These are phyloP conservation scores for Drosophila eugracilis DNA, from an alignment of 1,140 invertebrate species.

Conservation along the genomic window DNA sequence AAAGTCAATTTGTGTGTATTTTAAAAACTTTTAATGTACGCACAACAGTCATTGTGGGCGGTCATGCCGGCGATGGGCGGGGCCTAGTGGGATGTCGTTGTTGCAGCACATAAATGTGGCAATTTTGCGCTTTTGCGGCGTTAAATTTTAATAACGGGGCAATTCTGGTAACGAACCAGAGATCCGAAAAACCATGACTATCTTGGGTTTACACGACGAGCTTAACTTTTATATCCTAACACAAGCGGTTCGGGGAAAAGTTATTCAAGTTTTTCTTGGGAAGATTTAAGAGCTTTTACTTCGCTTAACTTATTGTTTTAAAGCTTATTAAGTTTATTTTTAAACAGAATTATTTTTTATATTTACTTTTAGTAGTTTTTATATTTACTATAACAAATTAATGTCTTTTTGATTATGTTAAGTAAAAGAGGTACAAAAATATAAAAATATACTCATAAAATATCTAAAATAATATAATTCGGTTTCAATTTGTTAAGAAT, in stretches of 20 bases:
- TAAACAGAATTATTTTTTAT: no score
- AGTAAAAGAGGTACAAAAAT: no score
- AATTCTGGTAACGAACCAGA: conserved; percentile 59
- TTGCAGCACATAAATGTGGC: conserved; percentile 74
- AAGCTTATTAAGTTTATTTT: neutral
- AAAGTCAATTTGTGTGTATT: conserved; percentile 80
- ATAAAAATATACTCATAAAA: no score
- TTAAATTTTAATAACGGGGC: conserved; percentile 79
- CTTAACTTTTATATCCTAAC: neutral
- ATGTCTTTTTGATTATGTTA: no score
- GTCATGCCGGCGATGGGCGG: neutral
- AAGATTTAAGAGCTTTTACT: neutral
- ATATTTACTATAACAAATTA: no score
- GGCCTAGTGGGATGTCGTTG: conserved; percentile 46
- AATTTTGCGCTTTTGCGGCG: conserved; percentile 79
- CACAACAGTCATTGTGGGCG: conserved; percentile 14
- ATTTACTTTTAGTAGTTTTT: no score
- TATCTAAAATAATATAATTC: no score
- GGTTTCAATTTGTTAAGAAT: no score
- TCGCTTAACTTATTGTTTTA: neutral
- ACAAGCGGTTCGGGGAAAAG: neutral
- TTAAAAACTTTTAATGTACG: conserved; percentile 78
- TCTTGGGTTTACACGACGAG: conserved; percentile 27
- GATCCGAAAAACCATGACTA: conserved; percentile 26
- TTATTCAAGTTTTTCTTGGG: neutral